Percentiles rank a stretch among this genome's conserved stretches.
Conservation (phyloP, 2,888 invertebrate genomes). For the Heteromyza rotundicornis region DNA sequence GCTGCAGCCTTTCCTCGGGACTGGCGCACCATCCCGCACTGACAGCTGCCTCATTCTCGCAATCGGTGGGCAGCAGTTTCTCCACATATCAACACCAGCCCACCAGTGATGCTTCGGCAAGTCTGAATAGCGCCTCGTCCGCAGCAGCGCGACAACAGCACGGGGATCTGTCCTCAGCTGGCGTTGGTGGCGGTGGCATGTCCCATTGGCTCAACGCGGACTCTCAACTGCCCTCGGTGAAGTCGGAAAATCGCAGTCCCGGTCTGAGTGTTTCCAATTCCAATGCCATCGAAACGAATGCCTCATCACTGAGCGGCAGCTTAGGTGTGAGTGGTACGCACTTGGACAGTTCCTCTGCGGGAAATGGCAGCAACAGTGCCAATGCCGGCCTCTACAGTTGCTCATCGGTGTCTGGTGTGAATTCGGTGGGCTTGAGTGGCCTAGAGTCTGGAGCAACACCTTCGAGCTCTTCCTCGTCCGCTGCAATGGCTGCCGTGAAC, state of each 20-base stretch:
- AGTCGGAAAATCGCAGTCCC: conserved; percentile 77
- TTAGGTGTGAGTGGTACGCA: conserved; percentile 21
- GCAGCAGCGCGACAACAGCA: conserved; percentile 37
- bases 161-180: conserved; percentile 13
- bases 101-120: conserved; percentile 13
- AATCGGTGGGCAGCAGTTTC: conserved; percentile 52
- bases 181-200: conserved; percentile 48
- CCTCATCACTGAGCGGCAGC: not conserved
- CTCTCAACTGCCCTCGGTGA: conserved; percentile 66
- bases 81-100: conserved; percentile 50
- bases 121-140: conserved; percentile 36
- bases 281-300: not conserved
- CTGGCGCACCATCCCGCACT: conserved; percentile 29
- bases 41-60: conserved; percentile 43
- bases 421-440: conserved; percentile 35
- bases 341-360: conserved; percentile 15
- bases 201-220: conserved; percentile 59
- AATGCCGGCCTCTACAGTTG: conserved; percentile 62
- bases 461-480: conserved; percentile 36
- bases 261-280: conserved; percentile 66
- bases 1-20: conserved; percentile 39
- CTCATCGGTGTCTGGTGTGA: conserved; percentile 37
- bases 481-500: conserved; percentile 40
- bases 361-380: conserved; percentile 25
- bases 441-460: conserved; percentile 29